Evolutionary conservation across 2,888 invertebrate species (phyloP).

Genomic region (Lomographa bimaculata): DNA sequence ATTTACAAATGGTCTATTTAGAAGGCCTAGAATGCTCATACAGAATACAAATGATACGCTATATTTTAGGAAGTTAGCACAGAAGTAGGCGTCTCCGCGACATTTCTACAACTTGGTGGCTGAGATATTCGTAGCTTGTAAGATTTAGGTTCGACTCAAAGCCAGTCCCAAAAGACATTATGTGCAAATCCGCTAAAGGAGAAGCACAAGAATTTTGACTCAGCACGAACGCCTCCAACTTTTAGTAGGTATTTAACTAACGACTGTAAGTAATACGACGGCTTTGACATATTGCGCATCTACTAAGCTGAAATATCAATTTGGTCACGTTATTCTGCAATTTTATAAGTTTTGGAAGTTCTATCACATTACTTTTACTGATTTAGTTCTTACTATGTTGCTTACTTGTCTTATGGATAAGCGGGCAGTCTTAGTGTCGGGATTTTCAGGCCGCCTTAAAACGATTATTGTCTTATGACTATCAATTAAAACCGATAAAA

Average conservation of each 20-base stretch:
- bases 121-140: conserved; percentile 35
- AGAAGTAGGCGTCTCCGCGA: conserved; percentile 7
- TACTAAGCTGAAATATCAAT: too few species aligned
- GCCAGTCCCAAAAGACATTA: conserved; percentile 38
- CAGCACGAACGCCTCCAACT: conserved; percentile 33
- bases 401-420: too few species aligned
- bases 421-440: too few species aligned
- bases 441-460: too few species aligned
- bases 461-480: too few species aligned
- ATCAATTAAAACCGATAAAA: too few species aligned
- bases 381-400: too few species aligned
- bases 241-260: conserved; percentile 36
- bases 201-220: conserved; percentile 38
- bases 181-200: conserved; percentile 33
- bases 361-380: too few species aligned
- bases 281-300: conserved; percentile 37
- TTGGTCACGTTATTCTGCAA: too few species aligned
- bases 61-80: conserved; percentile 17
- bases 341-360: too few species aligned
- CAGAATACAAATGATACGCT: conserved; percentile 12
- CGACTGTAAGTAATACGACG: conserved; percentile 36
- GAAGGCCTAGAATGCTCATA: too few species aligned
- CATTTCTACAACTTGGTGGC: conserved; percentile 22
- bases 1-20: conserved; percentile 2
- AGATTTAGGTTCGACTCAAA: conserved; percentile 36